A percentile compares a stretch with the other conserved stretches of the same genome.
Evolutionary conservation across 30 jellyfish, hydroid and myxozoan genomes (phyloP).

Genomic region (Cassiopea xamachana): DNA sequence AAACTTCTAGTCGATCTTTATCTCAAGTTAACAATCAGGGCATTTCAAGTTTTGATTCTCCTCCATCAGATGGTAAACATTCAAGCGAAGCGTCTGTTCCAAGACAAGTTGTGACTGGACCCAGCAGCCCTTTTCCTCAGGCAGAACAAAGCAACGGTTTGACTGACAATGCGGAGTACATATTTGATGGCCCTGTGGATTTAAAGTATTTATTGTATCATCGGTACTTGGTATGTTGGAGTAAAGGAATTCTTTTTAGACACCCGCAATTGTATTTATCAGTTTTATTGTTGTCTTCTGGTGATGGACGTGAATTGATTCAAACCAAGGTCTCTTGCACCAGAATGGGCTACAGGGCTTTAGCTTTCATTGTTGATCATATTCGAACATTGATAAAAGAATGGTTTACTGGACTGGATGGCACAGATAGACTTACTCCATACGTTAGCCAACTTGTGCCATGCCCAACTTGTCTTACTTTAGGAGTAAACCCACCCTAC

Average conservation of each 20-base stretch:
- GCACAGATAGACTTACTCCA: constrained; percentile 75
- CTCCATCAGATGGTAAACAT: not conserved
- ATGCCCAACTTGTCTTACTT: constrained; percentile 82
- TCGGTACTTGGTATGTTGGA: constrained; percentile 80
- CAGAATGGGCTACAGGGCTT: constrained; percentile 80
- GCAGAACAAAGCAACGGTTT: not conserved
- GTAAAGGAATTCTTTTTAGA: constrained; percentile 77
- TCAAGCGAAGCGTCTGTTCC: not conserved
- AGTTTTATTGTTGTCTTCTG: constrained; percentile 27
- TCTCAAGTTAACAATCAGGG: not conserved
- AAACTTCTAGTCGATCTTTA: not conserved
- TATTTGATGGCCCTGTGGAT: constrained; percentile 29
- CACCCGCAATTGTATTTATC: constrained; percentile 84
- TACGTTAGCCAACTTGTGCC: constrained; percentile 76
- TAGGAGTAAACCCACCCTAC: constrained; percentile 61
- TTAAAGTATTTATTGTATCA: constrained; percentile 55
- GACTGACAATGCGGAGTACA: constrained; percentile 28
- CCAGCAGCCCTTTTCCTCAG: not conserved
- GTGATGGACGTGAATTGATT: constrained; percentile 45
- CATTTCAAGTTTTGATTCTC: not conserved
- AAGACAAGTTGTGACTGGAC: not conserved
- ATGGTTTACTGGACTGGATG: constrained; percentile 92
- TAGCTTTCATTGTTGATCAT: constrained; percentile 88
- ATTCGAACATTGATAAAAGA: constrained; percentile 88
- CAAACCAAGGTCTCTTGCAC: constrained; percentile 82